Conservation (phyloP, 2,113 vertebrate genomes). For the Leuciscus idus region DNA sequence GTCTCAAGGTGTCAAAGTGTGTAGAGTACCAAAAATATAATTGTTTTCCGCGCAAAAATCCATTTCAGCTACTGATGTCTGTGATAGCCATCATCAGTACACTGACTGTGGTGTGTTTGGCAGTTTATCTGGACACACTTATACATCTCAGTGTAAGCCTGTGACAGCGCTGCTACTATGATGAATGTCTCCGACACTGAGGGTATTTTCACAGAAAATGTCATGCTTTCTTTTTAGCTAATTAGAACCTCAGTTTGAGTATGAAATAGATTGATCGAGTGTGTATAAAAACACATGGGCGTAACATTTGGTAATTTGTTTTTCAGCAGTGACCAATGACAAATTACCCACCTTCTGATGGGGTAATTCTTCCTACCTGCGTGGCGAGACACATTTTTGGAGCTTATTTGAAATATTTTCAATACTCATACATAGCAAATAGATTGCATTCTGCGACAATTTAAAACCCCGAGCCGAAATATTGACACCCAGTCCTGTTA, state of each 20-base stretch:
- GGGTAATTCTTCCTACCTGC: not conserved
- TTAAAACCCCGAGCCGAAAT: not conserved
- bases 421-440: not conserved
- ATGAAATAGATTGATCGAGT: slow-evolving; percentile 41
- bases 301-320: slow-evolving; percentile 29
- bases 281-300: slow-evolving; percentile 35
- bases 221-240: slow-evolving; percentile 50
- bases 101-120: slow-evolving; percentile 12
- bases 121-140: slow-evolving; percentile 46
- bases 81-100: not conserved
- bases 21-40: not conserved
- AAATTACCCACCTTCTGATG: slow-evolving; percentile 37
- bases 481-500: slow-evolving; percentile 4
- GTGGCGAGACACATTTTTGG: not conserved
- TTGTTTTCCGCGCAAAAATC: not conserved
- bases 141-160: slow-evolving; percentile 54
- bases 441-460: not conserved
- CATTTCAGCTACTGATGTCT: not conserved
- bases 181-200: slow-evolving; percentile 46
- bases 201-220: slow-evolving; percentile 50
- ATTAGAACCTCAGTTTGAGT: slow-evolving; percentile 40
- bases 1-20: not conserved
- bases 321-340: slow-evolving; percentile 32
- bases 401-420: slow-evolving; percentile 5
- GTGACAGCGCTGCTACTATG: slow-evolving; percentile 46